phyloP scores from a whole-genome alignment of 2,113 vertebrate species.

The rabbit (Oryctolagus cuniculus) region DNA sequence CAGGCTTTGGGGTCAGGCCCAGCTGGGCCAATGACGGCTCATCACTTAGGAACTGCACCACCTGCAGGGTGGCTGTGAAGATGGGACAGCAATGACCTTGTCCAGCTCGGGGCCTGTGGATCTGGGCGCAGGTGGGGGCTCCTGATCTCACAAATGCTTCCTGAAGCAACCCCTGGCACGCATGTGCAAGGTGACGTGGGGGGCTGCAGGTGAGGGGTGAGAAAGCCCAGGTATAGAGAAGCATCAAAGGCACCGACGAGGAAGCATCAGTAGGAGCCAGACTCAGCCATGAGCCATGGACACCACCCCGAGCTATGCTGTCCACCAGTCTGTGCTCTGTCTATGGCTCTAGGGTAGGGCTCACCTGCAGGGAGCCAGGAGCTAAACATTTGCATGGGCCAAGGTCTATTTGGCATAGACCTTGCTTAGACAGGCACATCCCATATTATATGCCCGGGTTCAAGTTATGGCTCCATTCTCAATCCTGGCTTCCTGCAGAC shows the following conservation, averaged over 20 bases:
- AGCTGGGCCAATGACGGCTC: background rate
- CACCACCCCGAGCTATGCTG: rapidly evolving
- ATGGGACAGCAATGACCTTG: too few relatives aligned
- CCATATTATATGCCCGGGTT: too few relatives aligned
- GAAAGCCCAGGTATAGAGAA: background rate
- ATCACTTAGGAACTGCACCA: background rate
- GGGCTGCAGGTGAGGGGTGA: background rate
- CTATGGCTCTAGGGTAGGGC: background rate
- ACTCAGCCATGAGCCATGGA: background rate
- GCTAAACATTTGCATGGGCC: background rate
- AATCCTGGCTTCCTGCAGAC: too few relatives aligned
- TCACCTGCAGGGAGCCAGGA: background rate
- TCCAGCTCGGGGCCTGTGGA: background rate
- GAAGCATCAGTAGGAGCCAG: background rate
- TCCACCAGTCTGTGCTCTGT: too few relatives aligned
- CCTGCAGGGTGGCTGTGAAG: background rate
- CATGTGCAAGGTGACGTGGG: rapidly evolving
- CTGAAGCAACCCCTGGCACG: background rate
- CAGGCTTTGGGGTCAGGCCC: background rate
- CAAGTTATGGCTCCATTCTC: too few relatives aligned
- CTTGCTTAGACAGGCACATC: too few relatives aligned
- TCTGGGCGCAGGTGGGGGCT: background rate
- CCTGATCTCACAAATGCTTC: background rate
- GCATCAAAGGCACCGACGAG: background rate
- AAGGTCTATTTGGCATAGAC: too few relatives aligned